These are phyloP conservation scores for Dryobota labecula DNA, from an alignment of 2,888 invertebrate species.

Conservation along the genomic window DNA sequence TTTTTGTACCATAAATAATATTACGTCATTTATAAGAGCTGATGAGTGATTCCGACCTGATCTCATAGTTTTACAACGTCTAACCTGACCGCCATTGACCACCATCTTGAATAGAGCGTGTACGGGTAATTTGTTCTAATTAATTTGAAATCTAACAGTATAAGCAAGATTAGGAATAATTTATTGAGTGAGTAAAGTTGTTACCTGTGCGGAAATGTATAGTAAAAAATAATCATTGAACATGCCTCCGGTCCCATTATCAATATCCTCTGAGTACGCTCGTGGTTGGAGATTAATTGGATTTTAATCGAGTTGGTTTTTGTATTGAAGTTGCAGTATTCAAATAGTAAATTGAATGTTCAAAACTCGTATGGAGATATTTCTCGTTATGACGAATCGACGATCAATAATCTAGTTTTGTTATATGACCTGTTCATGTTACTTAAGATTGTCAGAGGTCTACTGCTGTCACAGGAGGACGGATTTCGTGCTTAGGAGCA, in stretches of 20 bases:
- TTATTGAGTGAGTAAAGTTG: slow-evolving; percentile 1
- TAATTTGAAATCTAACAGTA: slow-evolving; percentile 26
- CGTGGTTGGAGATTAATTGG: slow-evolving; percentile 22
- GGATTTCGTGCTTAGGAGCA: too few relatives aligned
- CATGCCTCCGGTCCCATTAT: slow-evolving; percentile 40
- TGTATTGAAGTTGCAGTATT: too few relatives aligned
- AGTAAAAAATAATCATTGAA: slow-evolving; percentile 52
- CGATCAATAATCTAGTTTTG: too few relatives aligned
- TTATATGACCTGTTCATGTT: too few relatives aligned
- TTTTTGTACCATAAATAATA: slow-evolving; percentile 44
- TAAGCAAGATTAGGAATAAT: slow-evolving; percentile 21
- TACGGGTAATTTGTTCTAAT: slow-evolving; percentile 2
- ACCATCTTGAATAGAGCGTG: slow-evolving; percentile 16
- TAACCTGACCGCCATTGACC: background rate
- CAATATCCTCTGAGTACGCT: slow-evolving; percentile 29
- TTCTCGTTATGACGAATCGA: too few relatives aligned
- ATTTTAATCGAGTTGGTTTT: slow-evolving; percentile 29
- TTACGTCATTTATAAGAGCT: slow-evolving; percentile 49
- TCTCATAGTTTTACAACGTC: slow-evolving; percentile 46
- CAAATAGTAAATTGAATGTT: too few relatives aligned
- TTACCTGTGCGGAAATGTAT: slow-evolving; percentile 49
- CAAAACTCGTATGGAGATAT: too few relatives aligned
- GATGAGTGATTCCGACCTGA: slow-evolving; percentile 39
- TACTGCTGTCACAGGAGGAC: too few relatives aligned
- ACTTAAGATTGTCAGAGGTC: too few relatives aligned